phyloP scores from a whole-genome alignment of 1,140 invertebrate genomes.

The Acromyrmex heyeri region DNA sequence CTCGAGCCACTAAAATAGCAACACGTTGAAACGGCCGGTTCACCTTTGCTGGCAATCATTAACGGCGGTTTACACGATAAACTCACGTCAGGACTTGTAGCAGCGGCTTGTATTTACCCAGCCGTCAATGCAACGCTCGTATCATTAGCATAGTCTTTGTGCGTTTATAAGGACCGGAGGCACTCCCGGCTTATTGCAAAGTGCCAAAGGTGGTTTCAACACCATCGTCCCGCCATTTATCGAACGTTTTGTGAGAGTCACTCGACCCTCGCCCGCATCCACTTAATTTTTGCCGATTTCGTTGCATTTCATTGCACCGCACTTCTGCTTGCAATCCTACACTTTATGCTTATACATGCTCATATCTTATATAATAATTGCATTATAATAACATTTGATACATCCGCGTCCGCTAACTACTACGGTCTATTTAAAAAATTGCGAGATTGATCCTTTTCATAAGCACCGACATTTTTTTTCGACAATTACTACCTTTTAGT shows the following conservation, averaged over 20 bases:
- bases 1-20: conserved; percentile 47
- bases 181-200: conserved; percentile 66
- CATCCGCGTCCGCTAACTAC: background rate
- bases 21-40: conserved; percentile 26
- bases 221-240: conserved; percentile 60
- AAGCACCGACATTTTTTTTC: too few relatives aligned
- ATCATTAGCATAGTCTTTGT: conserved; percentile 76
- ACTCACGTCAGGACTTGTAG: conserved; percentile 37
- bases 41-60: conserved; percentile 57
- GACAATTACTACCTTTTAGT: too few relatives aligned
- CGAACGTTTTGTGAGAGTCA: conserved; percentile 53
- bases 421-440: too few relatives aligned
- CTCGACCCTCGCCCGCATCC: conserved; percentile 34
- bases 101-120: conserved; percentile 63
- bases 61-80: conserved; percentile 67
- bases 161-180: conserved; percentile 36
- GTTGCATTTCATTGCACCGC: too few relatives aligned
- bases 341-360: too few relatives aligned
- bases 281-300: conserved; percentile 35
- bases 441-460: too few relatives aligned
- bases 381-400: background rate
- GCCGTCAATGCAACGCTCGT: conserved; percentile 70
- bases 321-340: background rate
- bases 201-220: conserved; percentile 69
- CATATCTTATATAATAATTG: background rate